Percentiles rank a stretch among this genome's conserved stretches.
Conservation (phyloP, 2,113 vertebrate genomes). For the Pitta sordida region DNA sequence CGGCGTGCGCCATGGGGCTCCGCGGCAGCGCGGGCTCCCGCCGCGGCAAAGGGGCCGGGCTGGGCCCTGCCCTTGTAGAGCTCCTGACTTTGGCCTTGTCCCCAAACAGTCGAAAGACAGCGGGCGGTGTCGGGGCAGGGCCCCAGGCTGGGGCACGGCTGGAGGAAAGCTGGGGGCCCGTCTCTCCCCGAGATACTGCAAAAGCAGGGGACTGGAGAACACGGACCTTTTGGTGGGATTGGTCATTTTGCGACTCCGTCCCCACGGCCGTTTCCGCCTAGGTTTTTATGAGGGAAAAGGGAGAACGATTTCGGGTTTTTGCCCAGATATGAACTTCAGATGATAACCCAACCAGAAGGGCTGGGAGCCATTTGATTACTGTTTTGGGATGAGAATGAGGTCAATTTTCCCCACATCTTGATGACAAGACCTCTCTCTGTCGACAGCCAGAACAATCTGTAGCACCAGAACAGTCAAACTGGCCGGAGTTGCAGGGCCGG, state of each 20-base stretch:
- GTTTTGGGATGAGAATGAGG: background rate
- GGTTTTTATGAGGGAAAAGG: background rate
- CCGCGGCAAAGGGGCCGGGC: background rate
- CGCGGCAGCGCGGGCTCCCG: background rate
- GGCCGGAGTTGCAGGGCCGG: background rate
- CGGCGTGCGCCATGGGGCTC: background rate
- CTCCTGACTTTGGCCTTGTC: constrained; percentile 67
- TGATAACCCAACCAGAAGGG: background rate
- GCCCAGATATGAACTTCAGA: background rate
- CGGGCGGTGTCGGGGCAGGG: background rate
- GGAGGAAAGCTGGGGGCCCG: too few species aligned
- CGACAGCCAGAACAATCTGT: background rate
- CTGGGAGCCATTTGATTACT: background rate
- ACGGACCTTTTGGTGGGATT: background rate
- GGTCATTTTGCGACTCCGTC: background rate
- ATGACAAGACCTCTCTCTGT: background rate
- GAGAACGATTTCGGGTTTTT: background rate
- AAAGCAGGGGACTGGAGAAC: background rate
- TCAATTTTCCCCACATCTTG: background rate
- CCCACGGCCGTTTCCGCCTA: background rate
- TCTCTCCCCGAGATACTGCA: background rate
- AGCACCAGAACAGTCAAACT: background rate
- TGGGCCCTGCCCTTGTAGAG: background rate
- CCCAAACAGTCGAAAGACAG: background rate
- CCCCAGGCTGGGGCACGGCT: background rate